These are phyloP conservation scores for Calephelis perditalis DNA, from an alignment of 2,888 invertebrate species.

Conservation along the genomic window DNA sequence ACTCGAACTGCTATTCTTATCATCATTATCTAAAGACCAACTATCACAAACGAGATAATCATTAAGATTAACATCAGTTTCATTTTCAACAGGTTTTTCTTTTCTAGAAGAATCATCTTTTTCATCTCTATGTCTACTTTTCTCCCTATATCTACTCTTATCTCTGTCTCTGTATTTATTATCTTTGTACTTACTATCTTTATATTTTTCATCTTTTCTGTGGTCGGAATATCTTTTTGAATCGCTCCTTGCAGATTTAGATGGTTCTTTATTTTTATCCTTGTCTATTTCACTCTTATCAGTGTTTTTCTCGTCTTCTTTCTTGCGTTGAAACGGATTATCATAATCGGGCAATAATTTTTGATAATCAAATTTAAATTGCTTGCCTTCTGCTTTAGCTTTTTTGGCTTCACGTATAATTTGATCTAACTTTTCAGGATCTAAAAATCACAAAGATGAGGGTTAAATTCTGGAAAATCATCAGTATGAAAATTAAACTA, in stretches of 20 bases:
- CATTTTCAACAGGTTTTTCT: constrained; percentile 36
- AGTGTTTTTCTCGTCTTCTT: constrained; percentile 35
- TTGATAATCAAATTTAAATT: constrained; percentile 66
- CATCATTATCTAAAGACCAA: constrained; percentile 69
- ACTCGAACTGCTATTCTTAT: constrained; percentile 47
- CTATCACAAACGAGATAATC: constrained; percentile 71
- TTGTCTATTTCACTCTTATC: constrained; percentile 29
- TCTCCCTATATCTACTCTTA: constrained; percentile 32
- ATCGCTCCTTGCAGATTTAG: constrained; percentile 36
- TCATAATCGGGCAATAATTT: constrained; percentile 64
- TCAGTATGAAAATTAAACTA: not conserved
- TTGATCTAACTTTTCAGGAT: constrained; percentile 61
- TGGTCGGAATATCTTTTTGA: constrained; percentile 32
- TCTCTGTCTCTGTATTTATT: constrained; percentile 35
- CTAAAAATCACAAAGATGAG: constrained; percentile 37
- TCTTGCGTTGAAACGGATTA: constrained; percentile 62
- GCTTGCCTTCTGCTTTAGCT: constrained; percentile 58
- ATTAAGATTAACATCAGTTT: constrained; percentile 57
- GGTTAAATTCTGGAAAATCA: constrained; percentile 3
- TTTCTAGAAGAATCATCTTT: constrained; percentile 25
- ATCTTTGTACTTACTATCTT: constrained; percentile 30
- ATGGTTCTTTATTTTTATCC: constrained; percentile 31
- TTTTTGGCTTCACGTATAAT: constrained; percentile 65
- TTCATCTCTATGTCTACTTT: constrained; percentile 31
- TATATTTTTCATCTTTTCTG: constrained; percentile 36